A percentile compares a stretch with the other conserved stretches of the same genome.
Evolutionary conservation across 2,888 invertebrate species (phyloP).

Genomic region (Mactromeris polynyma): DNA sequence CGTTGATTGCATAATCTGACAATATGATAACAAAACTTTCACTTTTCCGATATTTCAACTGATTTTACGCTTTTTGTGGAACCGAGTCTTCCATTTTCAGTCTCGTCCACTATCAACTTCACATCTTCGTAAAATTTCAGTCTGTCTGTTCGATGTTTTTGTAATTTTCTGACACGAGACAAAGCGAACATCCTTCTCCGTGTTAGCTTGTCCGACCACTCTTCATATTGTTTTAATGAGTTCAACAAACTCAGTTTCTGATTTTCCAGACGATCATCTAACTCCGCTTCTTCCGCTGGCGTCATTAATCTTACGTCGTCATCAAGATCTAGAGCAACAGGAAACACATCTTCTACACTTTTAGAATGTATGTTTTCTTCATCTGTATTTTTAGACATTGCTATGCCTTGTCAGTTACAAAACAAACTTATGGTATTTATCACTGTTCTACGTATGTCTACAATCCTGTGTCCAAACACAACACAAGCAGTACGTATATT

Average conservation of each 20-base stretch:
- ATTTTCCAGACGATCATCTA: background rate
- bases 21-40: background rate
- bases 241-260: conserved; percentile 11
- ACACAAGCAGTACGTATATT: background rate
- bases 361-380: background rate
- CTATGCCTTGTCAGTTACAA: background rate
- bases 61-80: background rate
- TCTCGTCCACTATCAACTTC: background rate
- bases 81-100: background rate
- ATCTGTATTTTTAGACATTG: background rate
- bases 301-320: background rate
- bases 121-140: conserved; percentile 48
- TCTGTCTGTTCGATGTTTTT: conserved; percentile 24
- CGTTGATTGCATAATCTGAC: background rate
- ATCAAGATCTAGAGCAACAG: background rate
- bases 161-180: conserved; percentile 22
- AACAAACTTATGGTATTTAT: background rate
- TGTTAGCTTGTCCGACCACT: conserved; percentile 34
- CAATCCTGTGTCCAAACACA: background rate
- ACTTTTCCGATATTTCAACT: background rate
- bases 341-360: background rate
- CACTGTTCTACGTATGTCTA: background rate
- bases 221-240: conserved; percentile 25
- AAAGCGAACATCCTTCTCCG: conserved; percentile 49
- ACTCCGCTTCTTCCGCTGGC: background rate